Evolutionary conservation across 1,140 invertebrate species (phyloP).

Genomic region (Drosophila carrolli): DNA sequence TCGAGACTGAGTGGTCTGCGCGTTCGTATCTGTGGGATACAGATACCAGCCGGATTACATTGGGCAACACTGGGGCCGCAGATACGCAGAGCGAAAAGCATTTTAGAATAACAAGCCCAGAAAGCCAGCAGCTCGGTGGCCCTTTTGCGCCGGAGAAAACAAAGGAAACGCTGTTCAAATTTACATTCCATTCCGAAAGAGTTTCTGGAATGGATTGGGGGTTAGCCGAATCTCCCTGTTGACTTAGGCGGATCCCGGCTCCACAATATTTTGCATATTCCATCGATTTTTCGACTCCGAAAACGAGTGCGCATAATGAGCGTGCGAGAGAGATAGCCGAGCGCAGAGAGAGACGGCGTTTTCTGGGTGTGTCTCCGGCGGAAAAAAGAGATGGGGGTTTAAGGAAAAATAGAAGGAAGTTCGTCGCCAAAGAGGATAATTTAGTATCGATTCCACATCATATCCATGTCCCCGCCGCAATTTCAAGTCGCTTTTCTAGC

Average conservation of each 20-base stretch:
- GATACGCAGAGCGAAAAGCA: slow-evolving; percentile 20
- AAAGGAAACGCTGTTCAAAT: slow-evolving; percentile 63
- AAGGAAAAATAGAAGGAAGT: slow-evolving; percentile 51
- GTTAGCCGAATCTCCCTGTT: slow-evolving; percentile 41
- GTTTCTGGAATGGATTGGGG: slow-evolving; percentile 42
- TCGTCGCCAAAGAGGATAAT: slow-evolving; percentile 76
- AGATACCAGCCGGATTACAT: slow-evolving; percentile 48
- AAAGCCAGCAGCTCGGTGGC: slow-evolving; percentile 14
- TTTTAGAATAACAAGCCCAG: slow-evolving; percentile 36
- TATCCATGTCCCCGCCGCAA: slow-evolving; percentile 49
- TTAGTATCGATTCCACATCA: slow-evolving; percentile 80
- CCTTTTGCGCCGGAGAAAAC: slow-evolving; percentile 47
- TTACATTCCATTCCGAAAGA: slow-evolving; percentile 62
- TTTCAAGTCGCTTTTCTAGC: slow-evolving; percentile 59
- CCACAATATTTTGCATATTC: slow-evolving; percentile 78
- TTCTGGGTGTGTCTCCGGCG: slow-evolving; percentile 52
- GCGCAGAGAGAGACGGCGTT: slow-evolving; percentile 25
- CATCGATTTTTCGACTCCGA: slow-evolving; percentile 73
- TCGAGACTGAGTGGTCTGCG: slow-evolving; percentile 42
- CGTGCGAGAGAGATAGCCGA: slow-evolving; percentile 39
- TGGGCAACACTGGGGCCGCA: slow-evolving; percentile 22
- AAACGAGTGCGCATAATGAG: slow-evolving; percentile 80
- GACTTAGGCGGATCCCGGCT: slow-evolving; percentile 64
- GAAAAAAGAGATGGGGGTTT: slow-evolving; percentile 1
- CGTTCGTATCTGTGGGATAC: slow-evolving; percentile 44